Evolutionary conservation across 2,888 invertebrate genomes (phyloP), one percentile per base, ranked within the genome.

Genomic region (Bruchidius siliquastri): DNA sequence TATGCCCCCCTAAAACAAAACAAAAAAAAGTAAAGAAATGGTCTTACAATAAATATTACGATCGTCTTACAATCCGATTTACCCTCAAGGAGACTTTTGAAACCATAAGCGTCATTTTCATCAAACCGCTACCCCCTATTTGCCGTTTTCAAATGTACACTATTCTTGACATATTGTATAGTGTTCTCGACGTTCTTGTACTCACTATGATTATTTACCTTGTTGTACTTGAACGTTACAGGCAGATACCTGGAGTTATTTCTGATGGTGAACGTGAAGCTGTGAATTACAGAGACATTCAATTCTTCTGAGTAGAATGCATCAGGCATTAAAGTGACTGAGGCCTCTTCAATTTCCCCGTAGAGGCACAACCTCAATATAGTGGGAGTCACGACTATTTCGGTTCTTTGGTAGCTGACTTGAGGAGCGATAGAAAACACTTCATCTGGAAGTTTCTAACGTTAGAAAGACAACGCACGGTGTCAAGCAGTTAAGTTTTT

Each of bases 261-360:
- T 26, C 76, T 75, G 18, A 84, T 72, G 6, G 73, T 76, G 6
- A 83, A 69, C 10, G 75, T 77, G 22, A 80, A 75, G 0, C 67
- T 21, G 70, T 82, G 83, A 81, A 66, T 81, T 83, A 79, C 86
- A 84, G 81, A 77, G 1, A 90, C 82, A 67, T 79, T 68, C 13
- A 90, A 83, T 67, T 88, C 83, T 0, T 87, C 87, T 76, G 91
- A 87, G 75, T 87, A 78, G 0, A 91, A 75, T 8, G 82, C 79
- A 74, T 87, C 84, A 0, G 91, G 91, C 22, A 81, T 78, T 76
- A 91, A 85, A 3, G 82, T 82, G 20, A 91, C 83, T 26, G 84
- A 82, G 30, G 88, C 87, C 70, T 85, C 83, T 84, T 90, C 90
- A 74, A 87, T 88, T 81, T 89, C 87, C 0, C 90, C 91, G 79